Conservation (phyloP, 2,113 vertebrate genomes). For the Antigone vipio region DNA sequence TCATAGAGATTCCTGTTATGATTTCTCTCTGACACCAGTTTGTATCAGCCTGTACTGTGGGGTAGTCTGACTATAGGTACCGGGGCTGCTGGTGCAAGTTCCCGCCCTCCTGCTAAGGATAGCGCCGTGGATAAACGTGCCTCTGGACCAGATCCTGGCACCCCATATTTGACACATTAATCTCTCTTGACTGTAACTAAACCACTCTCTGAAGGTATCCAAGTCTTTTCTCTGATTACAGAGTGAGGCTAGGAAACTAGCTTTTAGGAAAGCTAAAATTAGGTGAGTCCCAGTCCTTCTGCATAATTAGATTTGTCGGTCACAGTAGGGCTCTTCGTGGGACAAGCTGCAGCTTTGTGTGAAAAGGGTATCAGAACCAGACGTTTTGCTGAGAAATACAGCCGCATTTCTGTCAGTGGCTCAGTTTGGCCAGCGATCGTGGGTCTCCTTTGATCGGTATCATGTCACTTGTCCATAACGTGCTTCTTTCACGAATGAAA, state of each 20-base stretch:
- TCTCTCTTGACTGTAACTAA: neutral
- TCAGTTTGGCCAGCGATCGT: fast-evolving
- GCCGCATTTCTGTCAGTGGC: neutral
- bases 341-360: neutral
- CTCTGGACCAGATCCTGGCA: neutral
- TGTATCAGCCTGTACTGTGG: neutral
- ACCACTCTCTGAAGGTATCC: neutral
- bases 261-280: neutral
- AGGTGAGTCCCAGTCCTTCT: neutral
- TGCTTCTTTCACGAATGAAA: neutral
- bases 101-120: neutral
- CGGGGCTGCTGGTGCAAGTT: neutral
- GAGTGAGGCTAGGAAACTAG: neutral
- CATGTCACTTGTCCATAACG: neutral
- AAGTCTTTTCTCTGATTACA: neutral
- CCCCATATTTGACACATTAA: neutral
- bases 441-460: neutral
- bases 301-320: neutral
- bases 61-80: neutral
- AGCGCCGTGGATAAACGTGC: neutral
- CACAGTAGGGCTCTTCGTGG: neutral
- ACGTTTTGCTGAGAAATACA: neutral
- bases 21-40: neutral
- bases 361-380: neutral
- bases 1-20: neutral